Percentiles rank a stretch among this genome's conserved stretches.
Conservation (phyloP, 1,140 invertebrate species). For the Ruditapes philippinarum region DNA sequence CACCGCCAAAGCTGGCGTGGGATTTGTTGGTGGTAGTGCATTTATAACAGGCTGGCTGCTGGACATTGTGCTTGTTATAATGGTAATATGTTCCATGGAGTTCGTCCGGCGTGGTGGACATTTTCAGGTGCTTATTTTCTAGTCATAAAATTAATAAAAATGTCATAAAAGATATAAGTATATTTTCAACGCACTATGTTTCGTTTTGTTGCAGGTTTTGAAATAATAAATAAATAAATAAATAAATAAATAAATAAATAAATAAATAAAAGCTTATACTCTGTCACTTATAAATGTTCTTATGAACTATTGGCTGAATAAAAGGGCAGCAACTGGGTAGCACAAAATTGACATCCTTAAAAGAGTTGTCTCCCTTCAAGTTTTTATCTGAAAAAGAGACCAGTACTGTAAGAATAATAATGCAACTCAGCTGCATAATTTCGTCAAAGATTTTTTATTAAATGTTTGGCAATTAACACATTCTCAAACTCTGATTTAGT, state of each 20-base stretch:
- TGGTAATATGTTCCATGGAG: conserved; percentile 95
- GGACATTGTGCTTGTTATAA: conserved; percentile 91
- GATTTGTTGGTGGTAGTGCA: conserved; percentile 65
- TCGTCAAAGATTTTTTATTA: no score
- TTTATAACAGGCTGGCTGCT: conserved; percentile 92
- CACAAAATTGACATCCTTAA: no score
- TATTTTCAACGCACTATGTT: neutral
- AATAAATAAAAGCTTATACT: no score
- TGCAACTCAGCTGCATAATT: no score
- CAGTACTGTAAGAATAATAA: no score
- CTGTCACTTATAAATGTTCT: no score
- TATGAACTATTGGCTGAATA: no score
- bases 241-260: neutral
- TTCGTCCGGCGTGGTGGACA: conserved; percentile 95
- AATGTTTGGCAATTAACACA: no score
- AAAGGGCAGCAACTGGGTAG: no score
- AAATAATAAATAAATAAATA: neutral
- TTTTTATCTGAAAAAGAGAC: no score
- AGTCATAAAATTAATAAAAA: neutral
- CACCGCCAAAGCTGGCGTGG: conserved; percentile 66
- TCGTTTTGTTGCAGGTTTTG: neutral
- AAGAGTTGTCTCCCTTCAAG: no score
- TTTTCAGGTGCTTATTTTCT: conserved; percentile 91
- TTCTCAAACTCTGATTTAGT: no score
- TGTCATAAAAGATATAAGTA: neutral